phyloP scores from a whole-genome alignment of 2,888 invertebrate genomes.

The Zootermopsis nevadensis region DNA sequence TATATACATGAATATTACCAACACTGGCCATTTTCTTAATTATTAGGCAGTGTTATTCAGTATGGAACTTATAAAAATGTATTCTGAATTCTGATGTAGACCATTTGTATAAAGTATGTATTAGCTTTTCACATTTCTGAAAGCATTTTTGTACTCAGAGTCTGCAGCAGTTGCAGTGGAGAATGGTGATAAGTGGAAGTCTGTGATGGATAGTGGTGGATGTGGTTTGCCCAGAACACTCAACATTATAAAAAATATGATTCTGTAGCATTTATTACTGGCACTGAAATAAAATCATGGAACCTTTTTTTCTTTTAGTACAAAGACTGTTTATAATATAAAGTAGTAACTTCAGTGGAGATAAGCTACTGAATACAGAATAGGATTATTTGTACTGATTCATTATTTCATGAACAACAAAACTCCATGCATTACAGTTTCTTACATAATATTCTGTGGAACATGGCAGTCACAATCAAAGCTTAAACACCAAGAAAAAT shows the following conservation, averaged over 20 bases:
- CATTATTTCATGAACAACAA: background rate
- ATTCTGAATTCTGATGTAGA: too few species aligned
- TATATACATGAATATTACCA: too few species aligned
- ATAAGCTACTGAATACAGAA: background rate
- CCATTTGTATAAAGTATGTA: too few species aligned
- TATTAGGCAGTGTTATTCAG: too few species aligned
- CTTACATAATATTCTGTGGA: background rate
- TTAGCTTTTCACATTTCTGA: too few species aligned
- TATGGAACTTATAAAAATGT: too few species aligned
- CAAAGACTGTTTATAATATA: slow-evolving; percentile 13
- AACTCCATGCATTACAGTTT: background rate
- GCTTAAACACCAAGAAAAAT: background rate
- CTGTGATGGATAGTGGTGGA: too few species aligned
- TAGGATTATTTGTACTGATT: slow-evolving; percentile 21
- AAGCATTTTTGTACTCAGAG: too few species aligned
- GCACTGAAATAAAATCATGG: slow-evolving; percentile 20
- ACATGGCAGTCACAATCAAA: background rate
- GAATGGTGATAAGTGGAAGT: too few species aligned
- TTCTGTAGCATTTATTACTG: slow-evolving; percentile 28
- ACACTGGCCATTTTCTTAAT: too few species aligned
- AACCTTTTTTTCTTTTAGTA: slow-evolving; percentile 3
- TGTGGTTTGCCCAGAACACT: too few species aligned
- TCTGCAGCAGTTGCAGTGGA: too few species aligned
- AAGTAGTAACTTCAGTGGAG: slow-evolving; percentile 7
- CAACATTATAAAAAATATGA: background rate